A percentile compares a stretch with the other conserved stretches of the same genome.
Conservation (phyloP, 2,113 vertebrate genomes). For the Hippocampus comes region DNA sequence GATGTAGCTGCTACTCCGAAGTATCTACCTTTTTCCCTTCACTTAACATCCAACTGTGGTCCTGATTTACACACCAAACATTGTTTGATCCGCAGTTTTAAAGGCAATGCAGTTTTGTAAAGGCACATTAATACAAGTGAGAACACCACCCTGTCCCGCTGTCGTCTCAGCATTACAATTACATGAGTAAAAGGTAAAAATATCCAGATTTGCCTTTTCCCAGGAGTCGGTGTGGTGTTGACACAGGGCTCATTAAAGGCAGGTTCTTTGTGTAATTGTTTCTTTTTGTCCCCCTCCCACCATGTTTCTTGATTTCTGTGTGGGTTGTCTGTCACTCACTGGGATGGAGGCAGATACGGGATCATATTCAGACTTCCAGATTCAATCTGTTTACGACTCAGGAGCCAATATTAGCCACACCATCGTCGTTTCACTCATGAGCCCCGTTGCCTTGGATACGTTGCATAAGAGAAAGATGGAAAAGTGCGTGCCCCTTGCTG, state of each 20-base stretch:
- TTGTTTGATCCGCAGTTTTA: conserved; percentile 30
- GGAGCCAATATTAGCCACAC: conserved; percentile 76
- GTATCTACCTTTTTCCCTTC: conserved; percentile 13
- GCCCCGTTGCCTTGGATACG: conserved; percentile 76
- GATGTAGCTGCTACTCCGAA: conserved; percentile 19
- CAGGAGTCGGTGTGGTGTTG: conserved; percentile 60
- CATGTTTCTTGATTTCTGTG: conserved; percentile 29
- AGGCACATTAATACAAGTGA: conserved; percentile 18
- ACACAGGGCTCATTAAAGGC: conserved; percentile 56
- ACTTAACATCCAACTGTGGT: conserved; percentile 28
- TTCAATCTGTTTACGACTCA: conserved; percentile 59
- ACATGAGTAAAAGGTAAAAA: conserved; percentile 55
- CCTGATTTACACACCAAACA: conserved; percentile 21
- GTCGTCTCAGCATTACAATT: conserved; percentile 44
- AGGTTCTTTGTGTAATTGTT: conserved; percentile 7
- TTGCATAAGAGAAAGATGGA: conserved; percentile 74
- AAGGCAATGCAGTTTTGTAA: conserved; percentile 15
- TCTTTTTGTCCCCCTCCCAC: conserved; percentile 8
- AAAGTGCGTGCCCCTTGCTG: conserved; percentile 71
- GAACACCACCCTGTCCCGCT: conserved; percentile 11
- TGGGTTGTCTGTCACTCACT: conserved; percentile 57
- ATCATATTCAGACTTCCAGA: conserved; percentile 66
- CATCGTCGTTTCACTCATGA: conserved; percentile 74
- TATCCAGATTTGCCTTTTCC: conserved; percentile 51
- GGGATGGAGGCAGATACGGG: conserved; percentile 61